Base-by-base conservation (phyloP, 2,888 invertebrate genomes). In the Erpobdella octoculata region DNA sequence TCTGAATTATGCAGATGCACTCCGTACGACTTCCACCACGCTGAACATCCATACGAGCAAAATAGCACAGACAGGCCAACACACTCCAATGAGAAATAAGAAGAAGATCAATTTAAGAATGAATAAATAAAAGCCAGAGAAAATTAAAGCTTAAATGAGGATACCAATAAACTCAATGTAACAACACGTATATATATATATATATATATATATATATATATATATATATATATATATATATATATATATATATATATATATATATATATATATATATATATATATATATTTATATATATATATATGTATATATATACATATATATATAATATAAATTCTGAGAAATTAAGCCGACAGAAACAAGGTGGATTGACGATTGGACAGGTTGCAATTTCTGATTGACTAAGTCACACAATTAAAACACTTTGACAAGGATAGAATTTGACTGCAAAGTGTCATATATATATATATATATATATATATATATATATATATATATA, bases 101-200 rank as follows among this genome's bases (percentile, higher is more conserved):
- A 21, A 21, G 53, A 28, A 53, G 53, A 53, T 53, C 21, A 53
- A 28, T 53, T 53, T 25, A 53, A 21, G 53, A 3, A 53, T 53
- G 53, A 53, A 53, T 53, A 53, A 53, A 53, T 53, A 53, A 53
- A 53, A 53, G 53, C 53, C 53, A 28, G 15, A 53, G 53, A 53
- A 53, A 53, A 53, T 53, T 53, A 53, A 53, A 53, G 53, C 53
- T 53, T 53, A 53, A 53, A 9, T 12, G n/a, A 15, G 46, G 12
- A 41, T 41, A 41, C n/a, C 12, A 15, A 41, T n/a, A 41, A 12
- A 41, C 46, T 12, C n/a, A 41, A 12, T 41, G 12, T 41, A 41
- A n/a, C 12, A 15, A 41, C n/a, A 41, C n/a, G n/a, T 41, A 41
- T 41, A 41, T 41, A 41, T 41, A 41, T 41, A 41, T 41, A 41